Evolutionary conservation across 1,140 invertebrate species (phyloP), one percentile per base, ranked within the genome.

Genomic region (Apolygus lucorum): DNA sequence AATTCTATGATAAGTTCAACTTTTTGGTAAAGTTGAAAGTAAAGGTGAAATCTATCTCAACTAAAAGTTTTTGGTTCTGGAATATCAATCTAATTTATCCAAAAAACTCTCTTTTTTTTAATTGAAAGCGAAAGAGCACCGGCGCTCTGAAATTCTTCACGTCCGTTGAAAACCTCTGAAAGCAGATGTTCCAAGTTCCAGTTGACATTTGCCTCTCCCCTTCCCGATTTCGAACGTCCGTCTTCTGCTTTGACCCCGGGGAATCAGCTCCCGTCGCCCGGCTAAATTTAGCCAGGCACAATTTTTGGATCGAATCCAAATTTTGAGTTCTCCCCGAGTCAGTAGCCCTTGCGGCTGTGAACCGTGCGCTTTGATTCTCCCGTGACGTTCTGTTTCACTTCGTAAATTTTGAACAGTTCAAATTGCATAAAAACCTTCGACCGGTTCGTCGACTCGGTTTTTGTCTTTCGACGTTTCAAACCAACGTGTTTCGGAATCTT

Each of bases 321-420:
- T 14, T 59, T 59, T 59, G 54, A 59, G 54, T 59, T 59, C 34
- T 42, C 8, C 4, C 17, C 54, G 54, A 59, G 54, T 59, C 54
- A 59, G 54, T 59, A 13, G 54, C 54, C 22, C 54, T 59, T 59
- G 22, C 22, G 54, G 54, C 22, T 59, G 54, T 59, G 54, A 59
- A 8, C 54, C 22, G 54, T 59, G 54, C 22, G 54, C 8, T 59
- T 59, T 59, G 22, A 42, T 42, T 42, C 17, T 17, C 34, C 17
- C 34, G n/a, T n/a, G n/a, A n/a, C n/a, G n/a, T n/a, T n/a, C n/a
- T n/a, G n/a, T n/a, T n/a, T n/a, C n/a, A n/a, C n/a, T n/a, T n/a
- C n/a, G n/a, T n/a, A n/a, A n/a, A n/a, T n/a, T n/a, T n/a, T n/a
- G n/a, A n/a, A n/a, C n/a, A n/a, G n/a, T n/a, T n/a, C n/a, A n/a